A percentile compares a stretch with the other conserved stretches of the same genome.
These are phyloP conservation scores for Tillus elongatus DNA, from an alignment of 2,888 invertebrate species.

Conservation along the genomic window DNA sequence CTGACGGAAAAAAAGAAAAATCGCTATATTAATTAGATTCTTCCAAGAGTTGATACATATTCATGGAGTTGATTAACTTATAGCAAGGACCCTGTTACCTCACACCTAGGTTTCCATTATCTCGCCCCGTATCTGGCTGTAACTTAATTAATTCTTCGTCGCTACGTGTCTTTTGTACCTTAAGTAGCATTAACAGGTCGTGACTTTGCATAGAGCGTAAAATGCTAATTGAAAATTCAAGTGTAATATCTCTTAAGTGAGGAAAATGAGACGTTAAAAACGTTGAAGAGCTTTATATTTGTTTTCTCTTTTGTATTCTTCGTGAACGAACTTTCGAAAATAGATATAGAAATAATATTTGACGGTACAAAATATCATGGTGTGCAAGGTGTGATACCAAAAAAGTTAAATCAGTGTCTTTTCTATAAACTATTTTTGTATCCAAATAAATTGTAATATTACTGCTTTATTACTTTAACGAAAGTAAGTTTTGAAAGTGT, in stretches of 20 bases:
- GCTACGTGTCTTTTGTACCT: slow-evolving; percentile 33
- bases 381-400: too few relatives aligned
- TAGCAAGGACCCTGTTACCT: slow-evolving; percentile 19
- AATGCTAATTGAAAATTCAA: slow-evolving; percentile 20
- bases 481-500: too few relatives aligned
- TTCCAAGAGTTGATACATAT: slow-evolving; percentile 20
- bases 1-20: too few relatives aligned
- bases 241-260: slow-evolving; percentile 3
- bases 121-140: slow-evolving; percentile 26
- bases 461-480: too few relatives aligned
- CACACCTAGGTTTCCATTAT: slow-evolving; percentile 27
- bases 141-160: slow-evolving; percentile 33
- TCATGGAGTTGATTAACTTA: slow-evolving; percentile 25
- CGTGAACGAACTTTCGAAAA: too few relatives aligned
- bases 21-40: slow-evolving; percentile 3
- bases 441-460: too few relatives aligned
- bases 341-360: too few relatives aligned
- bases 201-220: slow-evolving; percentile 28
- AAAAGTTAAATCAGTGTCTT: too few relatives aligned
- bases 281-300: neutral
- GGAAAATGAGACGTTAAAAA: slow-evolving; percentile 2
- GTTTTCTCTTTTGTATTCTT: slow-evolving; percentile 3
- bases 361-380: too few relatives aligned
- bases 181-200: slow-evolving; percentile 32
- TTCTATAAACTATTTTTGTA: too few relatives aligned